These are phyloP conservation scores for Aporophyla nigra DNA, from an alignment of 2,888 invertebrate species.

Conservation along the genomic window DNA sequence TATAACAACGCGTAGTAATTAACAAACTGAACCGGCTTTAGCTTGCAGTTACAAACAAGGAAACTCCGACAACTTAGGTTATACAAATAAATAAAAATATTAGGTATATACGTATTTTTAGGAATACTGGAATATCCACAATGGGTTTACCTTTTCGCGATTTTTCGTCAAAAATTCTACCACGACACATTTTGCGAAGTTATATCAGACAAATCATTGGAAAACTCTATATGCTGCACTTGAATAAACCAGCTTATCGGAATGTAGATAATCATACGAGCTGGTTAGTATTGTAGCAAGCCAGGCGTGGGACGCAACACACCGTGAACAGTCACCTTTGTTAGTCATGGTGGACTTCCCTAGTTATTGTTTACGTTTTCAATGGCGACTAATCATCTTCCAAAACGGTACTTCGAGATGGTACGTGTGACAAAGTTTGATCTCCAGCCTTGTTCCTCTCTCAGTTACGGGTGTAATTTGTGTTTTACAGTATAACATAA, in stretches of 20 bases:
- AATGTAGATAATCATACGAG: conserved; percentile 18
- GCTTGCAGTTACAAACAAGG: conserved; percentile 20
- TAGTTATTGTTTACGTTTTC: conserved; percentile 44
- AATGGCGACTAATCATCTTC: conserved; percentile 20
- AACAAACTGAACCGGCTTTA: not conserved
- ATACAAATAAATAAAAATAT: not conserved
- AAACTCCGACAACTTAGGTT: conserved; percentile 19
- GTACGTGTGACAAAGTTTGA: conserved; percentile 4
- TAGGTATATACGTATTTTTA: not conserved
- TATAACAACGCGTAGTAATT: conserved; percentile 9
- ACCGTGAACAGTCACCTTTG: conserved; percentile 47
- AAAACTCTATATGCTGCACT: conserved; percentile 5
- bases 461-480: not conserved
- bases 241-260: conserved; percentile 40
- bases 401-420: conserved; percentile 3
- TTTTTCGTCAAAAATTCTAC: conserved; percentile 1
- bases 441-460: not conserved
- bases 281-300: conserved; percentile 15
- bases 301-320: conserved; percentile 32
- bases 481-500: not conserved
- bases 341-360: conserved; percentile 56
- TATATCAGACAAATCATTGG: not conserved
- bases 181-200: not conserved
- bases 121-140: conserved; percentile 4
- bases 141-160: not conserved